These are phyloP conservation scores for Bellardia bayeri DNA, from an alignment of 2,888 invertebrate species.

Conservation along the genomic window DNA sequence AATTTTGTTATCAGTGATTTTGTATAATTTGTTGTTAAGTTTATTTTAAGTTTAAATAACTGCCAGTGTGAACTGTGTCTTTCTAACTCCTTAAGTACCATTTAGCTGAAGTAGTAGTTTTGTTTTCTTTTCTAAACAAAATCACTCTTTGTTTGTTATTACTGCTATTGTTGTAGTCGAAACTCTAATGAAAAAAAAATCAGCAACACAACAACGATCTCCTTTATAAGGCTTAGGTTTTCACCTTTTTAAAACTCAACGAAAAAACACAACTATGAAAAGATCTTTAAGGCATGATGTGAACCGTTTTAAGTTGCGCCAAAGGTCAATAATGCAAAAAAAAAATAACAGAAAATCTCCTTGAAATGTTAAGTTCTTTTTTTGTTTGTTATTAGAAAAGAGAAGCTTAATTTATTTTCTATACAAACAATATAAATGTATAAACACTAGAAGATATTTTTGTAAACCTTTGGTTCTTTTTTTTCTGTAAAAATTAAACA, in stretches of 20 bases:
- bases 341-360: conserved; percentile 2
- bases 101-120: conserved; percentile 18
- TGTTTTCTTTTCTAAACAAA: conserved; percentile 28
- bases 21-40: too few relatives aligned
- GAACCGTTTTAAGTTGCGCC: conserved; percentile 73
- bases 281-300: conserved; percentile 70
- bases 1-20: too few relatives aligned
- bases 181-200: neutral
- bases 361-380: conserved; percentile 38
- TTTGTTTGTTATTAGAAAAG: conserved; percentile 22
- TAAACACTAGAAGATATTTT: conserved; percentile 50
- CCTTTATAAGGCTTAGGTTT: conserved; percentile 50
- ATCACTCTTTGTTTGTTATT: conserved; percentile 45
- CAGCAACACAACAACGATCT: conserved; percentile 53
- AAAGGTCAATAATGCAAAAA: conserved; percentile 71
- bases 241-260: conserved; percentile 21
- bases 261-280: conserved; percentile 14
- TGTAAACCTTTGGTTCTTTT: neutral
- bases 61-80: neutral
- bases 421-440: conserved; percentile 67
- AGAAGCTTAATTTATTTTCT: conserved; percentile 66
- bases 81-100: conserved; percentile 10
- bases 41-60: neutral
- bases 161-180: neutral
- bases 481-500: neutral